Evolutionary conservation across 2,113 vertebrate genomes (phyloP).

Genomic region (Nesogale talazaci): DNA sequence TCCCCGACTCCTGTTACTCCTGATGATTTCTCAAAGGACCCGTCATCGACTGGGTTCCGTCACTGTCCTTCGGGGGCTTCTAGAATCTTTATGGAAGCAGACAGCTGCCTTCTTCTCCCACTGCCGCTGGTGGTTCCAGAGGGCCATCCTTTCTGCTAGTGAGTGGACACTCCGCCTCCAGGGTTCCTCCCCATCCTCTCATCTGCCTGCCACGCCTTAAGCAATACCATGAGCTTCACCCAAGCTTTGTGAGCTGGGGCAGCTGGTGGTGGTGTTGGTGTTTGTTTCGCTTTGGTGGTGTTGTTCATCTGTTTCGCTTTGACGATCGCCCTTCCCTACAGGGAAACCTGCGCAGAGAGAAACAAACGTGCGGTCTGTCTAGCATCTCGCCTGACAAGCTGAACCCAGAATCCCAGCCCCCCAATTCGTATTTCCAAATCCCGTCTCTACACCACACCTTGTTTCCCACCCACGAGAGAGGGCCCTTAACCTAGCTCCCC

Average conservation of each 20-base stretch:
- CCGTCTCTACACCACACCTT: background rate
- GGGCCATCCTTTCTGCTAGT: background rate
- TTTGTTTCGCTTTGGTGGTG: background rate
- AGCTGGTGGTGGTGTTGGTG: no score
- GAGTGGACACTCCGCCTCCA: background rate
- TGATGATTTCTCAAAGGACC: background rate
- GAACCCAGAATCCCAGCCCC: background rate
- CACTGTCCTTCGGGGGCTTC: background rate
- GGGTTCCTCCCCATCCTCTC: fast-evolving
- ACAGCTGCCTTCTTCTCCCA: background rate
- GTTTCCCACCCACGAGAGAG: fast-evolving
- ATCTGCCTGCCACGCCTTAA: background rate
- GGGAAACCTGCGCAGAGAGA: background rate
- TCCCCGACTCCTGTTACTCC: background rate
- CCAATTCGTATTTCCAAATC: background rate
- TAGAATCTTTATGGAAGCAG: background rate
- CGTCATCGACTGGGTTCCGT: background rate
- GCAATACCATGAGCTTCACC: background rate
- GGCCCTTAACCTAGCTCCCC: background rate
- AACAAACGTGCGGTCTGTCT: background rate
- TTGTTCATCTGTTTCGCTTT: background rate
- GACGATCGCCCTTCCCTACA: fast-evolving
- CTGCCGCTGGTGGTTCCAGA: background rate
- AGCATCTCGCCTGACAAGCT: background rate
- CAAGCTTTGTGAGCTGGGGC: background rate